phyloP scores from a whole-genome alignment of 2,888 invertebrate genomes.

The Hypercompe scribonia region DNA sequence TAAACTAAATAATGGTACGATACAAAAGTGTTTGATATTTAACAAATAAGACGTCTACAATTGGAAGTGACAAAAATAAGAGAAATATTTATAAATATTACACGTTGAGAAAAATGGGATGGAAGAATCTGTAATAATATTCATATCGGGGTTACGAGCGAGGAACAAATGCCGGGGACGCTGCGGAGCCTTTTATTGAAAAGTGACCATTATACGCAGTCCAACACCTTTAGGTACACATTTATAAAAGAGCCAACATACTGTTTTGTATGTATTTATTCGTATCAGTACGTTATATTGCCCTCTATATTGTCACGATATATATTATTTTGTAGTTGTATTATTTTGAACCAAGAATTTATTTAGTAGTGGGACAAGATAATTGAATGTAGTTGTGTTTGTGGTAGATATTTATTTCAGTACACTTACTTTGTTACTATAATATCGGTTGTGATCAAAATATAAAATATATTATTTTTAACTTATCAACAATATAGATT shows the following conservation, averaged over 20 bases:
- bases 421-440: no score
- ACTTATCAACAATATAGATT: no score
- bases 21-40: neutral
- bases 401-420: no score
- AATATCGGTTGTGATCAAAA: no score
- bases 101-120: conserved; percentile 27
- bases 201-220: conserved; percentile 34
- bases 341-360: neutral
- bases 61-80: neutral
- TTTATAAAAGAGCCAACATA: conserved; percentile 32
- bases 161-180: conserved; percentile 38
- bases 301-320: neutral
- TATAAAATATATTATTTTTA: no score
- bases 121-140: conserved; percentile 49
- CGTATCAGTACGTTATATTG: neutral
- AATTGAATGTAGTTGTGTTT: neutral
- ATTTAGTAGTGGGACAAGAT: no score
- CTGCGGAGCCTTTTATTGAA: conserved; percentile 42
- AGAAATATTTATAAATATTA: conserved; percentile 17
- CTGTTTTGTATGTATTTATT: conserved; percentile 12
- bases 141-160: conserved; percentile 39
- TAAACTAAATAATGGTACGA: no score
- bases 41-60: neutral
- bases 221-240: conserved; percentile 23
- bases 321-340: neutral